These are phyloP conservation scores for Astreopora myriophthalma DNA, from an alignment of 64 coral and sea anemone genomes.

Conservation along the genomic window DNA sequence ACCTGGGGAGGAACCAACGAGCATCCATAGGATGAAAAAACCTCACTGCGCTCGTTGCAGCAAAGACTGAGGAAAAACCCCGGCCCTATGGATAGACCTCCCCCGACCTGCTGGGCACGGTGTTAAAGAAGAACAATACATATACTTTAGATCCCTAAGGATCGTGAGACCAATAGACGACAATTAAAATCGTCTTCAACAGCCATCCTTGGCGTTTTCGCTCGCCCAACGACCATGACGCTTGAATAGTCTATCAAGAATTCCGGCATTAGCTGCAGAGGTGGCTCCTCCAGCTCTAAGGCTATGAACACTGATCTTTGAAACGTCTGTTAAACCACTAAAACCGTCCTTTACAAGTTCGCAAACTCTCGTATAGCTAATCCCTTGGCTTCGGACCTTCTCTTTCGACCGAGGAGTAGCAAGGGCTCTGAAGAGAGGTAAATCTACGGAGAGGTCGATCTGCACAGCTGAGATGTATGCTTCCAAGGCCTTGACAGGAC, in stretches of 20 bases:
- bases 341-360: constrained; percentile 70
- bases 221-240: too few species aligned
- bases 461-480: constrained; percentile 17
- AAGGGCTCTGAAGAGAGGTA: constrained; percentile 38
- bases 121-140: background rate
- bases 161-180: constrained; percentile 14
- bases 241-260: constrained; percentile 49
- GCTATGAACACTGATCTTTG: constrained; percentile 60
- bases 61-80: constrained; percentile 54
- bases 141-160: constrained; percentile 9
- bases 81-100: constrained; percentile 33
- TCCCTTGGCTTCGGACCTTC: constrained; percentile 27
- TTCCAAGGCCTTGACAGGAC: constrained; percentile 58
- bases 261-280: constrained; percentile 42
- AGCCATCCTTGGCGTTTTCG: too few species aligned
- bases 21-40: background rate
- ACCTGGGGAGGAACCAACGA: background rate
- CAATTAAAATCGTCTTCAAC: constrained; percentile 1
- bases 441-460: constrained; percentile 30
- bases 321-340: constrained; percentile 9
- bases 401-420: background rate
- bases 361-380: constrained; percentile 47
- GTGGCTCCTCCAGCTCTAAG: constrained; percentile 57
- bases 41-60: background rate
- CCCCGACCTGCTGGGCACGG: constrained; percentile 55